phyloP scores from a whole-genome alignment of 2,113 vertebrate genomes.

The Girardinichthys multiradiatus region DNA sequence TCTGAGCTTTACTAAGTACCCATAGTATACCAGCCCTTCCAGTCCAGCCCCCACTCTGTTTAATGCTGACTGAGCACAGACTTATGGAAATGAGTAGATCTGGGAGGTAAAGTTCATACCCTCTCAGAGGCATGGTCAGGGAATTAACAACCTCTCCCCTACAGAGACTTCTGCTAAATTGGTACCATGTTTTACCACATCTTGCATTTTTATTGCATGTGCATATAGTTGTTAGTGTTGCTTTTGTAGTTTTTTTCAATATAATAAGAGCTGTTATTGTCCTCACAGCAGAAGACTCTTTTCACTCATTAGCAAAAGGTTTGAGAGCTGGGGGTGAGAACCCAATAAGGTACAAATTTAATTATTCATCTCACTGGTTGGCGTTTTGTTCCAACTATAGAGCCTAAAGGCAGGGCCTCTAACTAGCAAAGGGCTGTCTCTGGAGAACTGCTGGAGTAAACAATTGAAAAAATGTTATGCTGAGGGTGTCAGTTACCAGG shows the following conservation, averaged over 20 bases:
- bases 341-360: slow-evolving; percentile 76
- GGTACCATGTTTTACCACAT: slow-evolving; percentile 52
- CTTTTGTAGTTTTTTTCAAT: slow-evolving; percentile 51
- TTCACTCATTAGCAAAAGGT: slow-evolving; percentile 80
- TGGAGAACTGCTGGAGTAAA: slow-evolving; percentile 73
- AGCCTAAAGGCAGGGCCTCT: slow-evolving; percentile 67
- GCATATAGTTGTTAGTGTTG: slow-evolving; percentile 55
- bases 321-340: slow-evolving; percentile 68
- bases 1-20: slow-evolving; percentile 65
- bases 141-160: slow-evolving; percentile 74
- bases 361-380: slow-evolving; percentile 80
- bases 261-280: slow-evolving; percentile 63
- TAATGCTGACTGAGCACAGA: slow-evolving; percentile 74
- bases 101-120: slow-evolving; percentile 50
- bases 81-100: slow-evolving; percentile 72
- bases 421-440: slow-evolving; percentile 77
- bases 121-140: slow-evolving; percentile 63
- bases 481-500: slow-evolving; percentile 66
- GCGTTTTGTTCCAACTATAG: slow-evolving; percentile 71
- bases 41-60: slow-evolving; percentile 14
- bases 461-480: slow-evolving; percentile 69
- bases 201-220: slow-evolving; percentile 50
- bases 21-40: slow-evolving; percentile 60
- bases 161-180: slow-evolving; percentile 75
- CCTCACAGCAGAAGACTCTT: slow-evolving; percentile 56